Evolutionary conservation across 2,888 invertebrate species (phyloP).

Genomic region (Buathra laborator): DNA sequence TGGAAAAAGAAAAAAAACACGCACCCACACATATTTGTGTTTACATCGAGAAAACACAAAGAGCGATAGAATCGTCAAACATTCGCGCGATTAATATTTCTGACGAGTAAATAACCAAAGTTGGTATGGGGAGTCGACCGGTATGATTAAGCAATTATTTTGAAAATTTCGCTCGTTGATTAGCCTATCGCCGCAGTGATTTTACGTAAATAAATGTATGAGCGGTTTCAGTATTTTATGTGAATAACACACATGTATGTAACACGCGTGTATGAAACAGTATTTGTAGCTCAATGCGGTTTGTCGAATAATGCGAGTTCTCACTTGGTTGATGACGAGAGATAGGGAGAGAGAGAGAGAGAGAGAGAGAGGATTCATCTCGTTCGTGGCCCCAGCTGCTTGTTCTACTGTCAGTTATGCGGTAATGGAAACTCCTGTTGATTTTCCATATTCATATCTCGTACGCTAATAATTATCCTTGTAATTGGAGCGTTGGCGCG

Average conservation of each 20-base stretch:
- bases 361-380: background rate
- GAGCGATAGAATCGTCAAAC: background rate
- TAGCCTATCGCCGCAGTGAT: slow-evolving; percentile 6
- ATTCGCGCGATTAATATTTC: slow-evolving; percentile 11
- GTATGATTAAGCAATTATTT: slow-evolving; percentile 44
- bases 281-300: slow-evolving; percentile 26
- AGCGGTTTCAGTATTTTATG: slow-evolving; percentile 31
- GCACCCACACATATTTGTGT: no score
- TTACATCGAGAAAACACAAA: no score
- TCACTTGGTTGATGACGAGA: slow-evolving; percentile 38
- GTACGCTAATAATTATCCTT: slow-evolving; percentile 51
- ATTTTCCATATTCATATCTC: slow-evolving; percentile 55
- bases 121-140: background rate
- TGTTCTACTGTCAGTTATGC: slow-evolving; percentile 43
- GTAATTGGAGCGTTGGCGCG: slow-evolving; percentile 54
- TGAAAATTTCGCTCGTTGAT: slow-evolving; percentile 16
- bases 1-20: no score
- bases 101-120: slow-evolving; percentile 21
- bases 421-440: slow-evolving; percentile 53
- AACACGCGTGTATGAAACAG: background rate
- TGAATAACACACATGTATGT: no score
- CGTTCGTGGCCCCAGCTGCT: slow-evolving; percentile 25
- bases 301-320: slow-evolving; percentile 44
- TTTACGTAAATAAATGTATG: slow-evolving; percentile 27
- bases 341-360: background rate